Base-by-base conservation (phyloP, 37 sponge, comb jelly and placozoan genomes). In the Dysidea cf. avara region DNA sequence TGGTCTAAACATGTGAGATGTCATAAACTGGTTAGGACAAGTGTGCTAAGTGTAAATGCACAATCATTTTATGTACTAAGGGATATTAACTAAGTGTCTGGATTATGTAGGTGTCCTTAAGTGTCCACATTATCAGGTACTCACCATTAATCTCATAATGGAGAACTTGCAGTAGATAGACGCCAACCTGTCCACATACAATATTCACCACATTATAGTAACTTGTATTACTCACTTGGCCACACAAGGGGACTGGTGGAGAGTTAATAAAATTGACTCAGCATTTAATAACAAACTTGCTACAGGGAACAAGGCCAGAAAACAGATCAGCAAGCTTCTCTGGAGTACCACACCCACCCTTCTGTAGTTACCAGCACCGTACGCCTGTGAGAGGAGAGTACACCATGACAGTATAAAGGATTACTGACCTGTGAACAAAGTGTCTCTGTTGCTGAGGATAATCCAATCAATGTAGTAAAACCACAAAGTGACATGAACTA, bases 321-420 rank as follows among this genome's bases (percentile, higher is more conserved):
- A 18, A n/a, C 73, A 35, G 31, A 86, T 72, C 49, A 78, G 46
- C 5, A 86, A 3, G 29, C 81, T 84, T 69, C 81, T 52, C 49
- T 89, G 90, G 3, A 79, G 54, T 53, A 75, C 29, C 9, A 76
- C 24, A 24, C 90, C 90, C 20, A 89, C 84, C 49, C 79, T 52
- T 36, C 74, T 83, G 60, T 76, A 89, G 60, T 79, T 89, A 43
- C 79, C 79, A 57, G 53, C 61, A 2, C 90, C 90, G 74, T 63
- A 89, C 26, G 68, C 68, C 81, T 89, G 47, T 2, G 52, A 38
- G 25, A 34, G 40, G 60, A 56, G 26, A 0, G 52, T 56, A 18
- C 38, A 28, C 28, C 62, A 36, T 31, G 21, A 47, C 16, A 58
- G 35, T 25, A 24, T 68, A 40, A 18, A 68, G 3, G 7, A 24